A percentile compares a stretch with the other conserved stretches of the same genome.
These are phyloP conservation scores for Gambusia yucatana DNA, from an alignment of 2,797 vertebrate genomes.

Conservation along the genomic window DNA sequence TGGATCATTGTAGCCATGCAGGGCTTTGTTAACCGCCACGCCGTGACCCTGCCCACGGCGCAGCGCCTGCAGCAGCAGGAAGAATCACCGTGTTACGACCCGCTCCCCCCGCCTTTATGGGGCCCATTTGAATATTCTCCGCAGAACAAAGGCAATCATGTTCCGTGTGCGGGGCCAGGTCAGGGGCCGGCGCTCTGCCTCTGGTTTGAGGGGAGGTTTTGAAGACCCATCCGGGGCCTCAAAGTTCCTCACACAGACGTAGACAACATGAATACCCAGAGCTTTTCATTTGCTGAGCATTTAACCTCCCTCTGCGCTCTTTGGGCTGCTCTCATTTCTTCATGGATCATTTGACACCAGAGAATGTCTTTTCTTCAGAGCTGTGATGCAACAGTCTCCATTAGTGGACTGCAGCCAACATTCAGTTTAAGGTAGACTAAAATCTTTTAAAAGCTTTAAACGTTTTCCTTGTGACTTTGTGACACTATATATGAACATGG, in stretches of 20 bases:
- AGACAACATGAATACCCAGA: conserved; percentile 32
- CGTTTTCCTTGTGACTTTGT: not conserved
- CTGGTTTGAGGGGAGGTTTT: conserved; percentile 51
- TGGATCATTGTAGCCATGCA: conserved; percentile 86
- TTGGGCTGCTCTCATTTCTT: conserved; percentile 45
- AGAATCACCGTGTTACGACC: conserved; percentile 88
- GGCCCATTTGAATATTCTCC: conserved; percentile 82
- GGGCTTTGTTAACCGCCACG: conserved; percentile 92
- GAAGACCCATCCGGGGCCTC: conserved; percentile 39
- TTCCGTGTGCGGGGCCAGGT: conserved; percentile 55
- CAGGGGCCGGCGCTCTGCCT: conserved; percentile 48
- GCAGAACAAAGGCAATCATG: conserved; percentile 77
- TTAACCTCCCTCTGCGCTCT: conserved; percentile 43
- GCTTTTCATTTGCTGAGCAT: conserved; percentile 58
- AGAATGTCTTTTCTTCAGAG: conserved; percentile 14
- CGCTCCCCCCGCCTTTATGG: conserved; percentile 84
- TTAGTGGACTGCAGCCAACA: conserved; percentile 10
- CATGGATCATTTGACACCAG: conserved; percentile 40
- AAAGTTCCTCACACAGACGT: conserved; percentile 55
- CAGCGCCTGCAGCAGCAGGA: conserved; percentile 89
- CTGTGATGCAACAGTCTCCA: conserved; percentile 3
- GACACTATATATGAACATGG: not conserved
- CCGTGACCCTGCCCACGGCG: conserved; percentile 86
- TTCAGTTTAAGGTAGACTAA: not conserved
- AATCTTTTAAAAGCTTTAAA: not conserved